Percentiles rank a stretch among this genome's conserved stretches.
Conservation (phyloP, 2,113 vertebrate species). For the Rhadina sibilatrix region DNA sequence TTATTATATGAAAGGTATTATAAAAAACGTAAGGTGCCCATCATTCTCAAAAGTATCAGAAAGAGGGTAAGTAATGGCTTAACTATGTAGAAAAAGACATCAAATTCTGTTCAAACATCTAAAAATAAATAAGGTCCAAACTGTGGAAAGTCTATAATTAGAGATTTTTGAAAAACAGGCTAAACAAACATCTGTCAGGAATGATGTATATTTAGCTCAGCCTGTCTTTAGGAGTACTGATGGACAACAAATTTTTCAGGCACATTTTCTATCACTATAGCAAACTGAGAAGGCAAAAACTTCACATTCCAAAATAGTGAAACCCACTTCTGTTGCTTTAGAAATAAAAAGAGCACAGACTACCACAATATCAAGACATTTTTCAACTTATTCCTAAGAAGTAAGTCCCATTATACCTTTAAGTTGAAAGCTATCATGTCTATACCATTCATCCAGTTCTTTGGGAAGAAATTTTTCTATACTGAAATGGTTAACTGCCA, state of each 20-base stretch:
- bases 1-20: not conserved
- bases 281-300: not conserved
- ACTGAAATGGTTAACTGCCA: not conserved
- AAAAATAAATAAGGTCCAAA: not conserved
- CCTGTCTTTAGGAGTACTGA: not conserved
- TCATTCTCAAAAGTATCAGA: not conserved
- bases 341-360: not conserved
- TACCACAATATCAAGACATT: not conserved
- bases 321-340: not conserved
- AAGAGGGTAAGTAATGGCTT: not conserved
- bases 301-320: not conserved
- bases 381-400: not conserved
- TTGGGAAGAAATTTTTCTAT: not conserved
- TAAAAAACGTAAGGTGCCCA: not conserved
- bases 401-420: not conserved
- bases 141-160: not conserved
- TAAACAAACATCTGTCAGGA: conserved; percentile 38
- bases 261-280: not conserved
- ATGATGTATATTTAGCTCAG: not conserved
- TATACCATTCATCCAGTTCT: not conserved
- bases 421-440: not conserved
- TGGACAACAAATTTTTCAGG: not conserved
- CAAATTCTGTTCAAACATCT: not conserved
- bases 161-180: not conserved
- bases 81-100: not conserved